A percentile compares a stretch with the other conserved stretches of the same genome.
These are phyloP conservation scores for Cyclophora punctaria DNA, from an alignment of 2,888 invertebrate species.

Conservation along the genomic window DNA sequence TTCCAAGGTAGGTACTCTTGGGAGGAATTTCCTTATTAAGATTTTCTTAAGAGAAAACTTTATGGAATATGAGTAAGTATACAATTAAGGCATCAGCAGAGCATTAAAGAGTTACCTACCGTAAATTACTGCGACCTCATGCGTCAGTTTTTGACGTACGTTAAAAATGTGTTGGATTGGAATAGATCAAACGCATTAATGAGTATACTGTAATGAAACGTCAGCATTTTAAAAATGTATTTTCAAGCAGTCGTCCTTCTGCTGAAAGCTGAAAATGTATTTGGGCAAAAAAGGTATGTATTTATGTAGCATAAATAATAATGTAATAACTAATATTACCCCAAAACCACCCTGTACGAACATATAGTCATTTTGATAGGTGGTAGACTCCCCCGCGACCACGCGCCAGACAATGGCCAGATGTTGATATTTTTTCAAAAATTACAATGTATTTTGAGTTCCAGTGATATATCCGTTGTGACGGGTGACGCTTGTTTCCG, in stretches of 20 bases:
- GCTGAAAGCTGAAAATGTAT: neutral
- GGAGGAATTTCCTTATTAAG: too few species aligned
- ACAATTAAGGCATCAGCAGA: too few species aligned
- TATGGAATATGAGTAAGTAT: too few species aligned
- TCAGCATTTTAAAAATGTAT: too few species aligned
- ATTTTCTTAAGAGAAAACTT: too few species aligned
- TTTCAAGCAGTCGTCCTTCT: too few species aligned
- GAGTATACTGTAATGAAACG: too few species aligned
- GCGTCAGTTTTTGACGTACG: too few species aligned
- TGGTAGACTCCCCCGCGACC: conserved; percentile 52
- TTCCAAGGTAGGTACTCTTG: neutral
- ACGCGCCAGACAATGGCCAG: conserved; percentile 59
- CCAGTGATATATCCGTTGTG: conserved; percentile 18
- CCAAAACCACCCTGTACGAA: conserved; percentile 7
- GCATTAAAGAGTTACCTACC: too few species aligned
- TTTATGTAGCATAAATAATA: neutral
- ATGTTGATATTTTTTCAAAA: conserved; percentile 68
- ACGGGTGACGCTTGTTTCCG: conserved; percentile 53
- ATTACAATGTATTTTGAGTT: conserved; percentile 68
- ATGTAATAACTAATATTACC: neutral
- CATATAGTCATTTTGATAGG: neutral
- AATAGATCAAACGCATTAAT: too few species aligned
- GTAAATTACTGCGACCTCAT: too few species aligned
- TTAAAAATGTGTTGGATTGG: too few species aligned
- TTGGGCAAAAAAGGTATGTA: neutral